These are phyloP conservation scores for Tachystola acroxantha DNA, from an alignment of 2,888 invertebrate species.

Conservation along the genomic window DNA sequence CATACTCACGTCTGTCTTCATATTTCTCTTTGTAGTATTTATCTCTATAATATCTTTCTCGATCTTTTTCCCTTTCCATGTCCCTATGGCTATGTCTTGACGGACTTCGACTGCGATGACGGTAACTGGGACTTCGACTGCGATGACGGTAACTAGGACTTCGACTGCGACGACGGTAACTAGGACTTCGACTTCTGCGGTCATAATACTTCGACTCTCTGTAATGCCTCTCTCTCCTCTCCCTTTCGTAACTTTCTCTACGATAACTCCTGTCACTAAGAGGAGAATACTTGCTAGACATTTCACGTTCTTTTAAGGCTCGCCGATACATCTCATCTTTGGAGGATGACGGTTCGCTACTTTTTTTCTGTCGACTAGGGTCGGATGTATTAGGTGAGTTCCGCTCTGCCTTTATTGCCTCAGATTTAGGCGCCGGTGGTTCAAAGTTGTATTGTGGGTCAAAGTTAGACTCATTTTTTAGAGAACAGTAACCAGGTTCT, in stretches of 20 bases:
- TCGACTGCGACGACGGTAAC: constrained; percentile 27
- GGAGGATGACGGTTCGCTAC: constrained; percentile 13
- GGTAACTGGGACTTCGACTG: constrained; percentile 39
- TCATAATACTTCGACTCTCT: constrained; percentile 25
- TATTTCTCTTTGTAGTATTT: constrained; percentile 20
- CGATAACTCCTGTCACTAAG: constrained; percentile 24
- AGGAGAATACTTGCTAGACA: constrained; percentile 29
- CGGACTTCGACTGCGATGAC: constrained; percentile 33
- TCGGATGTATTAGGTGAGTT: neutral
- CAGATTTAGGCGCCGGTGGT: neutral
- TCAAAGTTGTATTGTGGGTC: constrained; percentile 1
- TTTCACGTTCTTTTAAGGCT: neutral
- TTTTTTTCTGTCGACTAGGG: constrained; percentile 11
- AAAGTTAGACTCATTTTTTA: neutral
- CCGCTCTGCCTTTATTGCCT: neutral
- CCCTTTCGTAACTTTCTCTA: constrained; percentile 21
- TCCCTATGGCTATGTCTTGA: constrained; percentile 28
- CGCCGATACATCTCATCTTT: constrained; percentile 4
- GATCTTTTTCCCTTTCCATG: constrained; percentile 15
- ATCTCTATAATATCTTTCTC: constrained; percentile 28
- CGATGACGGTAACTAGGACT: constrained; percentile 37
- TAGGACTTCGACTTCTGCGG: constrained; percentile 35
- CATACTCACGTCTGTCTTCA: constrained; percentile 31
- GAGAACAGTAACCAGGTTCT: constrained; percentile 10
- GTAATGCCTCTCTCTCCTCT: constrained; percentile 22